phyloP scores from a whole-genome alignment of 1,140 invertebrate genomes.

The Cotesia chilonis region DNA sequence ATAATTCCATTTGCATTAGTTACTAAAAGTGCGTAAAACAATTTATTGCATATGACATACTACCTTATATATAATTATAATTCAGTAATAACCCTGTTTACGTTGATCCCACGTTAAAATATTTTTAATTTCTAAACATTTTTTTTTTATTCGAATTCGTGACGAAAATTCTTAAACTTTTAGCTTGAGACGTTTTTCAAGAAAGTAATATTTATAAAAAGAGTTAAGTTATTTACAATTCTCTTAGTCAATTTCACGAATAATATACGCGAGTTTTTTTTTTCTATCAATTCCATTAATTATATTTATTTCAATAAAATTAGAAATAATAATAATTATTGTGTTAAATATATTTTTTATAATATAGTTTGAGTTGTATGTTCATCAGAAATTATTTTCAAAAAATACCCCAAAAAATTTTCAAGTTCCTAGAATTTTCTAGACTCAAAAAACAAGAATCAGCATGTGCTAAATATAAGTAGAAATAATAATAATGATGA shows the following conservation, averaged over 20 bases:
- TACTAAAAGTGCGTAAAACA: too few relatives aligned
- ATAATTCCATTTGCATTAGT: too few relatives aligned
- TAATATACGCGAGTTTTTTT: neutral
- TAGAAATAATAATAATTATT: too few relatives aligned
- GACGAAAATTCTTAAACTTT: constrained; percentile 1
- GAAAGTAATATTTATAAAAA: constrained; percentile 4
- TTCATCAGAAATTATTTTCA: too few relatives aligned
- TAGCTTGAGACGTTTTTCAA: constrained; percentile 1
- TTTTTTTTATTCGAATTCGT: neutral
- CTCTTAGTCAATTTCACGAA: neutral
- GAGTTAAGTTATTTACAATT: constrained; percentile 13
- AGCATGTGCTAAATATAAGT: too few relatives aligned
- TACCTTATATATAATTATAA: neutral
- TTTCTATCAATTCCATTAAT: constrained; percentile 5
- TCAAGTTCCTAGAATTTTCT: too few relatives aligned
- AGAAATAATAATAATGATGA: too few relatives aligned
- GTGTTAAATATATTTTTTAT: too few relatives aligned
- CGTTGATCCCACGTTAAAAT: neutral
- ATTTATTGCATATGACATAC: neutral
- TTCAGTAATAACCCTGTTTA: constrained; percentile 14
- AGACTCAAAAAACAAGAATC: too few relatives aligned
- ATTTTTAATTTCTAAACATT: neutral
- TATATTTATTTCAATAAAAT: neutral
- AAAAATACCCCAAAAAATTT: too few relatives aligned
- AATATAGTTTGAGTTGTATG: neutral